phyloP scores from a whole-genome alignment of 2,888 invertebrate genomes.

The Mimachlamys varia region DNA sequence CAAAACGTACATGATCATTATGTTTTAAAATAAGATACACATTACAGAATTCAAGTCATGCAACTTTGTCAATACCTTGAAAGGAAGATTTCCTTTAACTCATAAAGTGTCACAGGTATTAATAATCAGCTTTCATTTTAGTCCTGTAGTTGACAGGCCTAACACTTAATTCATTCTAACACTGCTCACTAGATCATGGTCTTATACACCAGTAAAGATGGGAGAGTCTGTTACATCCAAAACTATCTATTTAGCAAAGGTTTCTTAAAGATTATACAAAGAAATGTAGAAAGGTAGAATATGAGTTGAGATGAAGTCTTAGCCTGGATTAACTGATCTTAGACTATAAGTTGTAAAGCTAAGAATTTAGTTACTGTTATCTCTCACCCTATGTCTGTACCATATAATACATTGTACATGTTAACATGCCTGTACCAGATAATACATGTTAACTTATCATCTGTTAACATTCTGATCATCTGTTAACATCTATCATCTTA shows the following conservation, averaged over 20 bases:
- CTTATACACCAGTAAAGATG: not conserved
- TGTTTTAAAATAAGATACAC: not conserved
- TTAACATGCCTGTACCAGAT: too few relatives aligned
- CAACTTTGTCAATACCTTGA: not conserved
- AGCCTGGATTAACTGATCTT: not conserved
- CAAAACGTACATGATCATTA: not conserved
- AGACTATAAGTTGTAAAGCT: not conserved
- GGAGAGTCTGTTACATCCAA: not conserved
- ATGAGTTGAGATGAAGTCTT: not conserved
- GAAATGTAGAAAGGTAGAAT: not conserved
- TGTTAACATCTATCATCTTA: too few relatives aligned
- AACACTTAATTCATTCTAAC: not conserved
- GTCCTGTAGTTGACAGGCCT: not conserved
- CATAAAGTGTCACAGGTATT: not conserved
- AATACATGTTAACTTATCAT: too few relatives aligned
- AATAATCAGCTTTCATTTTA: not conserved
- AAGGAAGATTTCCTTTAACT: not conserved
- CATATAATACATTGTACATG: not conserved
- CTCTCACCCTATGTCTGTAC: not conserved
- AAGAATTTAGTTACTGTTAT: not conserved
- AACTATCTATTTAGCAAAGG: not conserved
- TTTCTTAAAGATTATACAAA: not conserved
- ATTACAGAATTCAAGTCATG: not conserved
- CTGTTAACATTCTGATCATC: too few relatives aligned
- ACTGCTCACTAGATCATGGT: not conserved